Evolutionary conservation across 92 coral and sea anemone species (phyloP).

Genomic region (Zoanthus sansibaricus): DNA sequence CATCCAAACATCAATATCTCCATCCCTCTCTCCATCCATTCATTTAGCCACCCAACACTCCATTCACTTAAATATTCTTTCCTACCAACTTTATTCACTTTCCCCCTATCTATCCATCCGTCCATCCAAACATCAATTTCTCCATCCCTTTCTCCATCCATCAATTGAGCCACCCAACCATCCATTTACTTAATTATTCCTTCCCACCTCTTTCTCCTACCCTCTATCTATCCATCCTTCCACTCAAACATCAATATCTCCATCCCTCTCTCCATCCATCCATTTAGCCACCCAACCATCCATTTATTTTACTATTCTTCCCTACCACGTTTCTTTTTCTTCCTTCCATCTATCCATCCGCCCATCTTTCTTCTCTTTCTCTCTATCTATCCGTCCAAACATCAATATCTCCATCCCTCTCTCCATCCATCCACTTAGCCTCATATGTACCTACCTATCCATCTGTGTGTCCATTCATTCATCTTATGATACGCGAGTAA

Average conservation of each 20-base stretch:
- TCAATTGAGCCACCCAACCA: not conserved
- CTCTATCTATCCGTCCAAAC: not conserved
- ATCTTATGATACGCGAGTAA: too few species aligned
- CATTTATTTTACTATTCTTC: too few species aligned
- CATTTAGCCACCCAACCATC: too few species aligned
- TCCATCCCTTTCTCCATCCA: not conserved
- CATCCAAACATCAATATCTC: too few species aligned
- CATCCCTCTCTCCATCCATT: too few species aligned
- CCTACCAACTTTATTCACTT: not conserved
- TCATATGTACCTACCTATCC: not conserved
- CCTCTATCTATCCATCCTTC: too few species aligned
- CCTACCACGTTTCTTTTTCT: not conserved
- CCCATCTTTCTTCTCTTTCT: not conserved
- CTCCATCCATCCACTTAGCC: not conserved
- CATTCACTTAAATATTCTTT: too few species aligned
- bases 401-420: not conserved
- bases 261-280: too few species aligned
- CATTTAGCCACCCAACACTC: too few species aligned
- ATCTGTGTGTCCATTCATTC: not conserved
- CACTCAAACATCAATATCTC: too few species aligned
- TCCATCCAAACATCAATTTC: not conserved
- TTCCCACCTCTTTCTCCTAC: too few species aligned
- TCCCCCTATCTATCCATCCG: not conserved
- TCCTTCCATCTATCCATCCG: not conserved
- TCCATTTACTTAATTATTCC: too few species aligned